Percentiles rank a stretch among this genome's conserved stretches.
Conservation (phyloP, 2,888 invertebrate genomes). For the Phortica magna region DNA sequence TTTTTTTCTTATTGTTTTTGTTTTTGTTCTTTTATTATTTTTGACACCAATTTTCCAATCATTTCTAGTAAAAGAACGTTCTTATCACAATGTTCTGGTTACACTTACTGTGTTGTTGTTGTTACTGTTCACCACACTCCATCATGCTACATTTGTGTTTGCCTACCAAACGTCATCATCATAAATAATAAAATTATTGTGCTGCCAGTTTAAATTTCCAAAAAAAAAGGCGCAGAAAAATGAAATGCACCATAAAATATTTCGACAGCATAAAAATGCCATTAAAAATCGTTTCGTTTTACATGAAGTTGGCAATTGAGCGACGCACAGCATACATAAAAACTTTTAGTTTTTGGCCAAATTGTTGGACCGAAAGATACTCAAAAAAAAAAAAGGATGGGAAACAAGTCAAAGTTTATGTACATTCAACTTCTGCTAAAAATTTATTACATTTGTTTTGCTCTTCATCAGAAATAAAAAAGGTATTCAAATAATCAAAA, state of each 20-base stretch:
- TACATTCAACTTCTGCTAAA: conserved; percentile 50
- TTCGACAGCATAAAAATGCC: conserved; percentile 55
- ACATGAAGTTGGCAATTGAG: neutral
- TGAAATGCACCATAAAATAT: conserved; percentile 31
- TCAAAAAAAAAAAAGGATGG: conserved; percentile 24
- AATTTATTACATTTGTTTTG: conserved; percentile 46
- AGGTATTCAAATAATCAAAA: neutral
- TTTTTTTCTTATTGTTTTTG: conserved; percentile 5
- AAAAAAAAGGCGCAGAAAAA: conserved; percentile 48
- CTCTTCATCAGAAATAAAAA: neutral
- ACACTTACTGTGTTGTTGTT: too few relatives aligned
- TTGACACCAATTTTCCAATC: neutral
- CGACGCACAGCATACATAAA: neutral
- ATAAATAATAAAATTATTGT: conserved; percentile 70
- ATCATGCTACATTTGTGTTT: neutral
- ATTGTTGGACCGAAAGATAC: neutral
- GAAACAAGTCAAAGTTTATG: conserved; percentile 19
- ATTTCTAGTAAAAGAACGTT: too few relatives aligned
- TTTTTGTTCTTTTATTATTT: neutral
- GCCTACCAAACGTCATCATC: conserved; percentile 53
- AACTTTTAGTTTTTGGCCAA: neutral
- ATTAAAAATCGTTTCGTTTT: conserved; percentile 64
- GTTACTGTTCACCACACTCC: too few relatives aligned
- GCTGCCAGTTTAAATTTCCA: conserved; percentile 66
- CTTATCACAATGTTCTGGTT: neutral